phyloP scores from a whole-genome alignment of 2,113 vertebrate genomes.

The Barnardius zonarius region DNA sequence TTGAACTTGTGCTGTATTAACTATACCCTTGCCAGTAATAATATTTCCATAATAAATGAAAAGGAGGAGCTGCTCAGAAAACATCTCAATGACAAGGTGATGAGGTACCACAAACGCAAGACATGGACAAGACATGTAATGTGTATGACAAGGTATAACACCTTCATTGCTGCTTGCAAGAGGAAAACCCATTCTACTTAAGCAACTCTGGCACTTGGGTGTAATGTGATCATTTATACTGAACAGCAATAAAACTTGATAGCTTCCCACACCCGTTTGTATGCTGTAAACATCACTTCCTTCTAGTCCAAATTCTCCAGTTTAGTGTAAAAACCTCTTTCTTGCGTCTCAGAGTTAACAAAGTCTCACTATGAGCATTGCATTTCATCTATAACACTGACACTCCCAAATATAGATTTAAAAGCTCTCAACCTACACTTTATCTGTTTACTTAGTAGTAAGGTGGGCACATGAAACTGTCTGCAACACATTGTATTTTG shows the following conservation, averaged over 20 bases:
- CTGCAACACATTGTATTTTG: background rate
- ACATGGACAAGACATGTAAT: background rate
- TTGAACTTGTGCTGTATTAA: background rate
- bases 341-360: slow-evolving; percentile 21
- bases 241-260: slow-evolving; percentile 17
- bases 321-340: slow-evolving; percentile 18
- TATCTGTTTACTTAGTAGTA: background rate
- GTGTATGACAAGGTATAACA: background rate
- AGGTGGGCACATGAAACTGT: background rate
- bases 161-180: background rate
- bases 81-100: background rate
- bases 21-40: background rate
- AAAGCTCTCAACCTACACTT: background rate
- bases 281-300: slow-evolving; percentile 55
- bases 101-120: background rate
- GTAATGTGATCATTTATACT: background rate
- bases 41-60: slow-evolving; percentile 10
- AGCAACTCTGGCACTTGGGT: background rate
- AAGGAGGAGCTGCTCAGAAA: background rate
- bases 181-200: background rate
- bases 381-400: background rate
- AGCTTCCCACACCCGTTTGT: slow-evolving; percentile 40
- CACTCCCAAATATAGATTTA: background rate
- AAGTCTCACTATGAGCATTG: background rate
- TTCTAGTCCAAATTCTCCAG: slow-evolving; percentile 48